Evolutionary conservation across 2,888 invertebrate genomes (phyloP).

Genomic region (Netelia virgata): DNA sequence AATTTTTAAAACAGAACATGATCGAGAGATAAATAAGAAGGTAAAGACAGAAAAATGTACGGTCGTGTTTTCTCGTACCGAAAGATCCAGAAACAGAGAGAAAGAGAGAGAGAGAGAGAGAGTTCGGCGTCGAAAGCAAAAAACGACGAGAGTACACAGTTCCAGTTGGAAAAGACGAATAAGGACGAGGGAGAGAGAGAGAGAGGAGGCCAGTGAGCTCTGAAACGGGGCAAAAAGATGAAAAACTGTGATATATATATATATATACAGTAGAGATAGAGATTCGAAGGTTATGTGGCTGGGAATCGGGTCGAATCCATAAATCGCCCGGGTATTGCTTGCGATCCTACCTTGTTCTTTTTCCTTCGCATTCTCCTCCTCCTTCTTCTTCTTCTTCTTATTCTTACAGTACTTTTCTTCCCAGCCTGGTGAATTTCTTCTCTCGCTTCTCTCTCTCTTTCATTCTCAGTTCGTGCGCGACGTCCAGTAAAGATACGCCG

Average conservation of each 20-base stretch:
- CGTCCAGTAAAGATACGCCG: constrained; percentile 42
- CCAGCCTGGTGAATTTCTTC: constrained; percentile 5
- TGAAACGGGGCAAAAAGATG: constrained; percentile 43
- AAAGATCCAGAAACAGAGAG: background rate
- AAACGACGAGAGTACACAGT: constrained; percentile 41
- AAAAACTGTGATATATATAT: constrained; percentile 37
- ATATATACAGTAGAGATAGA: constrained; percentile 34
- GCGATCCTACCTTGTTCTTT: constrained; percentile 34
- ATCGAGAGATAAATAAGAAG: constrained; percentile 4
- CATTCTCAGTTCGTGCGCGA: constrained; percentile 36
- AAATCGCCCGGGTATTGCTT: constrained; percentile 64
- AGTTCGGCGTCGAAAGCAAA: constrained; percentile 35
- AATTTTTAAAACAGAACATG: background rate
- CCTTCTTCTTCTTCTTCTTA: constrained; percentile 36
- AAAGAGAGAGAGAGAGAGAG: background rate
- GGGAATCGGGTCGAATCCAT: constrained; percentile 70
- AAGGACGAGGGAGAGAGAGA: constrained; percentile 15
- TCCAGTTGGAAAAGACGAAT: constrained; percentile 34
- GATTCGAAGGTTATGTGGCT: constrained; percentile 61
- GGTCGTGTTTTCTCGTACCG: constrained; percentile 46
- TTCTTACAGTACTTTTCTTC: constrained; percentile 43
- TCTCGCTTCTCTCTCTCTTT: constrained; percentile 46
- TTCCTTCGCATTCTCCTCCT: constrained; percentile 16
- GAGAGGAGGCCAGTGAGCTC: constrained; percentile 20
- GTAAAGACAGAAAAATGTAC: constrained; percentile 1